Conservation (phyloP, 2,113 vertebrate genomes). For the Pionites leucogaster region DNA sequence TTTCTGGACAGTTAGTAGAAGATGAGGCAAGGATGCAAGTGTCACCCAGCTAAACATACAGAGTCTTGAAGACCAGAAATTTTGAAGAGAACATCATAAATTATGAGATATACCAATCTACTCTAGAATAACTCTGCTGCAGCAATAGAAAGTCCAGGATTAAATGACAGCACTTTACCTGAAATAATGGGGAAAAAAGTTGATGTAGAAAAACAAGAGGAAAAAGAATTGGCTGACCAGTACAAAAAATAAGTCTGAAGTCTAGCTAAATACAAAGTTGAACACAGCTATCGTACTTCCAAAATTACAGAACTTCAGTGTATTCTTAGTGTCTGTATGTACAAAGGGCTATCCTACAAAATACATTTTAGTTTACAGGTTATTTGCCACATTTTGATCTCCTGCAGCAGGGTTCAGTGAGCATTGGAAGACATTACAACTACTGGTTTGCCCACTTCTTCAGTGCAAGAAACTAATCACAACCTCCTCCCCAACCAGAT, state of each 20-base stretch:
- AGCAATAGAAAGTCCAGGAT: neutral
- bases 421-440: rapidly evolving
- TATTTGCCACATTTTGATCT: neutral
- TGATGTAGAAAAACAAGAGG: neutral
- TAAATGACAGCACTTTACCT: neutral
- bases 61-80: neutral
- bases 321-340: neutral
- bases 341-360: neutral
- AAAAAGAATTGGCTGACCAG: neutral
- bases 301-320: neutral
- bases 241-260: neutral
- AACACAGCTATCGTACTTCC: neutral
- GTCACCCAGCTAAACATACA: neutral
- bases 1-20: neutral
- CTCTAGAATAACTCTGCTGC: neutral
- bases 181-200: neutral
- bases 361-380: neutral
- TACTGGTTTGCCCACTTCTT: neutral
- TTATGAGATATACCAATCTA: conserved; percentile 12
- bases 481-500: neutral
- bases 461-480: neutral
- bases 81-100: neutral
- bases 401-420: neutral
- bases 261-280: neutral
- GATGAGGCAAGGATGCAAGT: neutral